phyloP scores from a whole-genome alignment of 2,888 invertebrate genomes.

The Lepeophtheirus nordmannii region DNA sequence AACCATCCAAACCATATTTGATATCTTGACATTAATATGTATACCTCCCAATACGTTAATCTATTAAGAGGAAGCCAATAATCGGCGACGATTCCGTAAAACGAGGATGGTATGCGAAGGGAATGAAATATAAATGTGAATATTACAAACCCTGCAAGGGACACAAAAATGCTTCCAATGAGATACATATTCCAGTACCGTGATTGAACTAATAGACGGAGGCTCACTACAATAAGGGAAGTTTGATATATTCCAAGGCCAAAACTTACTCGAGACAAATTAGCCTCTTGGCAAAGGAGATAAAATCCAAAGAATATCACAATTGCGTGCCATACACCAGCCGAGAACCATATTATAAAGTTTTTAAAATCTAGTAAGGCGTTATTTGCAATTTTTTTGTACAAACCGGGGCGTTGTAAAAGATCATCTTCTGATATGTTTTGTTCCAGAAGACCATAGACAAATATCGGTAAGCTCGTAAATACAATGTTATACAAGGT shows the following conservation, averaged over 20 bases:
- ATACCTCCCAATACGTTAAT: too few species aligned
- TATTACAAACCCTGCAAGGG: too few species aligned
- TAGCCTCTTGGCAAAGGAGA: neutral
- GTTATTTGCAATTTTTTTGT: constrained; percentile 48
- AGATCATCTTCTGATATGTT: constrained; percentile 43
- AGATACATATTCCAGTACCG: constrained; percentile 5
- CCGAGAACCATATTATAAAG: constrained; percentile 1
- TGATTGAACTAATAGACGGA: neutral
- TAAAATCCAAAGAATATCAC: constrained; percentile 11
- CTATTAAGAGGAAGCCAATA: too few species aligned
- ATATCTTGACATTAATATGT: too few species aligned
- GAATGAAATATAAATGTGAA: too few species aligned
- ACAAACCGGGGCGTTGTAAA: constrained; percentile 48
- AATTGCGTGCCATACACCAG: neutral
- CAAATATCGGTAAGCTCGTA: constrained; percentile 54
- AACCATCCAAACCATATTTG: too few species aligned
- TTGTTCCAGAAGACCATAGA: constrained; percentile 62
- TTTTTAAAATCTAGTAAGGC: constrained; percentile 39
- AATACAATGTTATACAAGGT: constrained; percentile 60
- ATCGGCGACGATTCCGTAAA: too few species aligned
- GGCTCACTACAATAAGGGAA: neutral
- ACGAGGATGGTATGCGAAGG: too few species aligned
- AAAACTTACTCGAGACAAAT: constrained; percentile 6
- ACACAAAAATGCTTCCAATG: neutral
- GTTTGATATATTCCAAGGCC: neutral